phyloP scores from a whole-genome alignment of 2,888 invertebrate species.

The Dryocosmus kuriphilus region DNA sequence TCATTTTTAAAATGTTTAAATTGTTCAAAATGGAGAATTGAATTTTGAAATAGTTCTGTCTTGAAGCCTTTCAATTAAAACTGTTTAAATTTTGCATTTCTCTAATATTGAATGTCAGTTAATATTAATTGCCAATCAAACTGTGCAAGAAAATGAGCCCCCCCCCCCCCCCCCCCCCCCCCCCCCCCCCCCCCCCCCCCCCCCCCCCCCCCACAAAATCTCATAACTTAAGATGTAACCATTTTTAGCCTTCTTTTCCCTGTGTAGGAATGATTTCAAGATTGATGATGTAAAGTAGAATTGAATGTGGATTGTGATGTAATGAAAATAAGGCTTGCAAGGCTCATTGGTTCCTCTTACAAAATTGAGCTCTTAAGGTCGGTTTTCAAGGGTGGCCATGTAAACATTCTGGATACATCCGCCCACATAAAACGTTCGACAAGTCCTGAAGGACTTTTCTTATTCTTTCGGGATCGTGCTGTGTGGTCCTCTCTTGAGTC shows the following conservation, averaged over 20 bases:
- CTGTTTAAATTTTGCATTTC: no score
- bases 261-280: neutral
- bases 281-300: neutral
- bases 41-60: no score
- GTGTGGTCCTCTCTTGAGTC: slow-evolving; percentile 64
- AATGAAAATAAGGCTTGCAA: neutral
- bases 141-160: neutral
- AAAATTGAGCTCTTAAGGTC: slow-evolving; percentile 60
- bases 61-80: no score
- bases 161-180: no score
- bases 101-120: no score
- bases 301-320: neutral
- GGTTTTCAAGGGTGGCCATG: slow-evolving; percentile 59
- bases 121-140: no score
- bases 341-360: neutral
- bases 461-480: slow-evolving; percentile 59
- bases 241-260: neutral
- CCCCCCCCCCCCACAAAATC: no score
- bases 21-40: no score
- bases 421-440: slow-evolving; percentile 47
- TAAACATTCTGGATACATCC: slow-evolving; percentile 60
- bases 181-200: no score
- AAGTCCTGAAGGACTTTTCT: slow-evolving; percentile 39
- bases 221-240: neutral
- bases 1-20: no score